A percentile compares a stretch with the other conserved stretches of the same genome.
Conservation (phyloP, 2,888 invertebrate species). For the Oxytorus armatus region DNA sequence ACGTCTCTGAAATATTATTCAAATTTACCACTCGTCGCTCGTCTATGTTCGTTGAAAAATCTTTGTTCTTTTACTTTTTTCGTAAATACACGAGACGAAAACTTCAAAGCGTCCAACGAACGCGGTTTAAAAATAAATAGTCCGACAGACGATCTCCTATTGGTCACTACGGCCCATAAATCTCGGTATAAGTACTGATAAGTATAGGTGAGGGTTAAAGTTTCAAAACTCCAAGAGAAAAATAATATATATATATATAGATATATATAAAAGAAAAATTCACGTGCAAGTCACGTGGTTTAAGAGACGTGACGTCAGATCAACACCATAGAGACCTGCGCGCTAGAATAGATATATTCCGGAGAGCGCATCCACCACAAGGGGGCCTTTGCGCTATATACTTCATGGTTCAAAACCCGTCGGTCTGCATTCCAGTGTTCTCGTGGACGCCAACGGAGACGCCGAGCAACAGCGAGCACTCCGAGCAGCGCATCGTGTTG, state of each 20-base stretch:
- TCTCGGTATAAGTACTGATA: not conserved
- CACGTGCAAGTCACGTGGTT: conserved; percentile 30
- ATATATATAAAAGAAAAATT: conserved; percentile 24
- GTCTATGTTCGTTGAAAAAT: too few relatives aligned
- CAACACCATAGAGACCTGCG: conserved; percentile 46
- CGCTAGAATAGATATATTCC: conserved; percentile 59
- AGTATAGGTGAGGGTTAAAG: not conserved
- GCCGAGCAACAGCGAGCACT: conserved; percentile 71
- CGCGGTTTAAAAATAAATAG: too few relatives aligned
- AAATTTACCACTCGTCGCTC: too few relatives aligned
- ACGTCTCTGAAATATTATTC: too few relatives aligned
- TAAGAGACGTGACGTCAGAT: conserved; percentile 27
- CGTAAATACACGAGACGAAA: too few relatives aligned
- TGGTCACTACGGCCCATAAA: too few relatives aligned
- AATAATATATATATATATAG: not conserved
- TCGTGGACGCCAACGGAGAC: conserved; percentile 78
- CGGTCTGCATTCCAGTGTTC: conserved; percentile 84
- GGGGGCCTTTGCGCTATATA: conserved; percentile 64
- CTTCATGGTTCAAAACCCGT: conserved; percentile 82
- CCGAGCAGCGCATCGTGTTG: conserved; percentile 40
- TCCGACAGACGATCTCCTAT: too few relatives aligned
- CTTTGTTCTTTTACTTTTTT: too few relatives aligned
- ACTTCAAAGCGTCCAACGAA: too few relatives aligned
- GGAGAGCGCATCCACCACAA: conserved; percentile 60
- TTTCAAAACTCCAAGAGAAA: conserved; percentile 20